A percentile compares a stretch with the other conserved stretches of the same genome.
phyloP scores from a whole-genome alignment of 2,888 invertebrate species.

The Diaphora mendica region DNA sequence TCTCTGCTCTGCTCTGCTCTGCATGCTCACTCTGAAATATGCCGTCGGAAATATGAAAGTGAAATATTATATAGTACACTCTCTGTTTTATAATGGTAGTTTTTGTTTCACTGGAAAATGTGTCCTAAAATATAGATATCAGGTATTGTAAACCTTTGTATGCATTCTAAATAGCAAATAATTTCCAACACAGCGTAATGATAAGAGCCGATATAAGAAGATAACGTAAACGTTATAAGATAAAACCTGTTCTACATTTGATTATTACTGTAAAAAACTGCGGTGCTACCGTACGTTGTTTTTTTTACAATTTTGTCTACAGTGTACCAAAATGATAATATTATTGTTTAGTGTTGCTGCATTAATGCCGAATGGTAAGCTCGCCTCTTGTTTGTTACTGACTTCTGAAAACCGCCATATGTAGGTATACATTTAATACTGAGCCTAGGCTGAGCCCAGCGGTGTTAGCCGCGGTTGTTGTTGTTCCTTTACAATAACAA shows the following conservation, averaged over 20 bases:
- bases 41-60: too few species aligned
- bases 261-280: constrained; percentile 73
- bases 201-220: constrained; percentile 60
- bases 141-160: constrained; percentile 52
- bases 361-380: constrained; percentile 72
- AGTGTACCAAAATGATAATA: constrained; percentile 62
- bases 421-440: too few species aligned
- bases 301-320: constrained; percentile 43
- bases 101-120: constrained; percentile 17
- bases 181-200: constrained; percentile 72
- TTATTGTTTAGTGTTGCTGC: constrained; percentile 61
- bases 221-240: constrained; percentile 56
- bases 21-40: too few species aligned
- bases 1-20: too few species aligned
- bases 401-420: background rate
- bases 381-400: background rate
- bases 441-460: too few species aligned
- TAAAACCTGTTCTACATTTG: constrained; percentile 66
- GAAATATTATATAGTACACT: constrained; percentile 36
- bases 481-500: too few species aligned
- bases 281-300: constrained; percentile 53
- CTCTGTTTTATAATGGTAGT: constrained; percentile 54
- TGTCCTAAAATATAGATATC: constrained; percentile 48
- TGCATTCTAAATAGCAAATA: constrained; percentile 68
- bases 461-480: too few species aligned